phyloP scores from a whole-genome alignment of 2,888 invertebrate genomes.

The Gryllus longicercus region DNA sequence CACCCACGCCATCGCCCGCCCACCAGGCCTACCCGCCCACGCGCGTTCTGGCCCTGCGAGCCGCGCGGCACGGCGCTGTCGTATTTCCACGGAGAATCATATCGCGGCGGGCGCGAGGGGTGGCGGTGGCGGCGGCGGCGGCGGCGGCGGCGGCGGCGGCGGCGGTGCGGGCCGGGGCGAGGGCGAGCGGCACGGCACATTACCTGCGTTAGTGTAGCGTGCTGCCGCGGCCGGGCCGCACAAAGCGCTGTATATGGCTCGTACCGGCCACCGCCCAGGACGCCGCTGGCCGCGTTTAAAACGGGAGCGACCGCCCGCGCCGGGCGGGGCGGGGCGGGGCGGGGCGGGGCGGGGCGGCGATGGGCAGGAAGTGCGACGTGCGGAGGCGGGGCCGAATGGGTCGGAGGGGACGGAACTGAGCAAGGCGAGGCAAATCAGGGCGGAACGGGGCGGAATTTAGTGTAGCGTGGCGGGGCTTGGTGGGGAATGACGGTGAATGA shows the following conservation, averaged over 20 bases:
- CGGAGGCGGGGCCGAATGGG: no score
- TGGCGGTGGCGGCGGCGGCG: background rate
- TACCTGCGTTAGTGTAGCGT: constrained; percentile 17
- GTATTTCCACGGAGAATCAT: constrained; percentile 17
- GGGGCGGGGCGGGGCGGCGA: no score
- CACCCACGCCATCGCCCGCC: background rate
- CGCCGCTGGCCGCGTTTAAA: no score
- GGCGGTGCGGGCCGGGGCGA: background rate
- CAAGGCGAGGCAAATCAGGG: no score
- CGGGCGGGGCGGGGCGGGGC: no score
- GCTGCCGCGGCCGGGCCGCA: background rate
- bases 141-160: background rate
- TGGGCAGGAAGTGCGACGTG: no score
- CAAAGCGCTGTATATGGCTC: background rate
- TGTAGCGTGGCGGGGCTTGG: no score
- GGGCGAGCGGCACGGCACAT: constrained; percentile 4
- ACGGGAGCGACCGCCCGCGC: no score
- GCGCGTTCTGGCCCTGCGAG: background rate
- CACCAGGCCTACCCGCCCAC: background rate
- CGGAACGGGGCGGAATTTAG: no score
- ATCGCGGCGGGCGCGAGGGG: background rate
- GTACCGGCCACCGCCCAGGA: background rate
- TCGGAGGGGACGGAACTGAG: no score
- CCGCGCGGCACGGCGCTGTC: background rate
- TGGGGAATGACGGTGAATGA: no score